Evolutionary conservation across 2,888 invertebrate species (phyloP).

Genomic region (Cylindroiulus punctatus): DNA sequence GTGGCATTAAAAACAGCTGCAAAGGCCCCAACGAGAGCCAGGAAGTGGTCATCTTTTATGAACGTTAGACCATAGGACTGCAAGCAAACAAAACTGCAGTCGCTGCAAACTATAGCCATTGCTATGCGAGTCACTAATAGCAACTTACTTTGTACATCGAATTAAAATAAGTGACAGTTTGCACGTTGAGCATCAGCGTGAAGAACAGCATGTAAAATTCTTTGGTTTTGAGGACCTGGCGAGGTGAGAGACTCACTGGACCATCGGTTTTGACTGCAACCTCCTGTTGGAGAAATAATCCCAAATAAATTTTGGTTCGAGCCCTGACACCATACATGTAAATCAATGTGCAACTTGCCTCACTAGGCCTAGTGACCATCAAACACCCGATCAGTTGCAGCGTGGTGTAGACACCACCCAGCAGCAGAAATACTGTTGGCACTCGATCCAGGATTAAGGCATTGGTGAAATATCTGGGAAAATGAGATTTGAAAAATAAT

Average conservation of each 20-base stretch:
- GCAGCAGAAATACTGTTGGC: conserved; percentile 63
- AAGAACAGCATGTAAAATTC: conserved; percentile 65
- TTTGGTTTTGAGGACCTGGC: conserved; percentile 61
- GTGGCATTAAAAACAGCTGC: conserved; percentile 68
- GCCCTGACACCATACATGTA: not conserved
- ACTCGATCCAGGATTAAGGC: conserved; percentile 62
- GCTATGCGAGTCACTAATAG: too few relatives aligned
- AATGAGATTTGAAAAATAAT: too few relatives aligned
- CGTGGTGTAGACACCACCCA: conserved; percentile 63
- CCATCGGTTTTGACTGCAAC: not conserved
- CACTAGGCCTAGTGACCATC: conserved; percentile 57
- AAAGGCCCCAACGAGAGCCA: conserved; percentile 67
- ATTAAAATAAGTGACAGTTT: conserved; percentile 64
- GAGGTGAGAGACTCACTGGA: conserved; percentile 29
- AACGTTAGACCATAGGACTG: conserved; percentile 67
- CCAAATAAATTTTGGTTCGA: not conserved
- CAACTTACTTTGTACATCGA: conserved; percentile 63
- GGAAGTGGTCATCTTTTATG: conserved; percentile 68
- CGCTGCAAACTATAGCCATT: not conserved
- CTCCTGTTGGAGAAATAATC: not conserved
- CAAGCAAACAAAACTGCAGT: not conserved
- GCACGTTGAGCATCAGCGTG: conserved; percentile 64
- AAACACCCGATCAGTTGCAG: conserved; percentile 63
- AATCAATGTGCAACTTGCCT: not conserved
- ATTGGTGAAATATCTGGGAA: conserved; percentile 62